Base-by-base conservation (phyloP, 1,140 invertebrate species). In the Dendrolimus punctatus region DNA sequence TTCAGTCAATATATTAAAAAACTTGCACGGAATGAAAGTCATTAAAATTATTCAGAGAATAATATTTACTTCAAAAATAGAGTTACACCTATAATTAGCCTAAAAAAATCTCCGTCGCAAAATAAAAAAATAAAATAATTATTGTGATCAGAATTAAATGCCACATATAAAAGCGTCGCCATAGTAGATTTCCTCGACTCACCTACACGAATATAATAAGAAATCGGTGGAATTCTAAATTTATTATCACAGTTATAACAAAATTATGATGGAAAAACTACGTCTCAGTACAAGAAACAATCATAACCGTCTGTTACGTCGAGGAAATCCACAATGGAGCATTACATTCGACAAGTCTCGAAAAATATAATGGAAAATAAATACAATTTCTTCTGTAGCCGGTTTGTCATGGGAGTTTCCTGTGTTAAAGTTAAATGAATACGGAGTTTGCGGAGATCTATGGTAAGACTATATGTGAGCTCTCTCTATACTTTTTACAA, bases 161-260 rank as follows among this genome's bases (percentile, higher is more conserved):
- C 70, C 60, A 68, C 60, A 23, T 55, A 51, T 60, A 62, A 55
- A 57, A 61, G 64, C 55, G 40, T 46, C 70, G 77, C 82, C 77
- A 49, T 73, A 57, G 75, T 81, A 62, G 78, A 86, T 84, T 80
- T 84, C 78, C 80, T 82, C 78, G 75, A 73, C 59, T 60, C 59
- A 58, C 58, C 58, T 68, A 65, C 58, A 69, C 64, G 60, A 53
- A 61, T 66, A 70, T 70, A 64, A 75, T 66, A 73, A 76, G 67
- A 76, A 78, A 67, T 86, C 80, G 80, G 83, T 86, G 82, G 82
- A 80, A 78, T 78, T 80, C 71, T 85, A 84, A 80, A 80, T 75
- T 81, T 81, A 84, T 77, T 86, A 84, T 84, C 80, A 84, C 80
- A 84, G 83, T 84, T 82, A 80, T 75, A 81, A 84, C 73, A 79